Percentiles rank a stretch among this genome's conserved stretches.
Evolutionary conservation across 2,797 vertebrate genomes (phyloP).

Genomic region (Catamblyrhynchus diadema): DNA sequence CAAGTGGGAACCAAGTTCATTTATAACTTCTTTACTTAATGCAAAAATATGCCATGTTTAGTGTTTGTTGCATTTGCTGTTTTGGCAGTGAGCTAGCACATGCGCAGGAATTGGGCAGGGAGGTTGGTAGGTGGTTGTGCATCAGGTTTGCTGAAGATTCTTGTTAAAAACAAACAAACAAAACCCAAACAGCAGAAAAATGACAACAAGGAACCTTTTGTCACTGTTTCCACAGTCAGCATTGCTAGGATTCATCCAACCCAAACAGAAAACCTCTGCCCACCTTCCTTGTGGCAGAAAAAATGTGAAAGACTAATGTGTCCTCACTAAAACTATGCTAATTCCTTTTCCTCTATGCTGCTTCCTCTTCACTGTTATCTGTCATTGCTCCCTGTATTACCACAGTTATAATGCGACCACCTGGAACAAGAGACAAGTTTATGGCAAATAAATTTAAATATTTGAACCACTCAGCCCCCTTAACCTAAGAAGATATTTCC

Average conservation of each 20-base stretch:
- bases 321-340: not conserved
- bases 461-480: not conserved
- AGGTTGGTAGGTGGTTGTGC: not conserved
- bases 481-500: not conserved
- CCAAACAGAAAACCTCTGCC: not conserved
- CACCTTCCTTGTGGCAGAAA: not conserved
- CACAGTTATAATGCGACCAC: not conserved
- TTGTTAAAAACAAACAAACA: not conserved
- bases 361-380: not conserved
- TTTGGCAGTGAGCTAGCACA: not conserved
- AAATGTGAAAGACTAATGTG: not conserved
- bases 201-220: not conserved
- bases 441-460: not conserved
- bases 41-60: not conserved
- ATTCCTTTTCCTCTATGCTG: not conserved
- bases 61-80: not conserved
- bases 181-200: not conserved
- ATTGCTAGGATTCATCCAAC: not conserved
- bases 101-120: not conserved
- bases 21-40: constrained; percentile 4
- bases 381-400: not conserved
- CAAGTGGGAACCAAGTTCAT: constrained; percentile 19
- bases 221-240: not conserved
- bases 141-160: not conserved
- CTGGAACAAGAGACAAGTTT: not conserved